Base-by-base conservation (phyloP, 2,113 vertebrate species). In the Paedocypris sp. region DNA sequence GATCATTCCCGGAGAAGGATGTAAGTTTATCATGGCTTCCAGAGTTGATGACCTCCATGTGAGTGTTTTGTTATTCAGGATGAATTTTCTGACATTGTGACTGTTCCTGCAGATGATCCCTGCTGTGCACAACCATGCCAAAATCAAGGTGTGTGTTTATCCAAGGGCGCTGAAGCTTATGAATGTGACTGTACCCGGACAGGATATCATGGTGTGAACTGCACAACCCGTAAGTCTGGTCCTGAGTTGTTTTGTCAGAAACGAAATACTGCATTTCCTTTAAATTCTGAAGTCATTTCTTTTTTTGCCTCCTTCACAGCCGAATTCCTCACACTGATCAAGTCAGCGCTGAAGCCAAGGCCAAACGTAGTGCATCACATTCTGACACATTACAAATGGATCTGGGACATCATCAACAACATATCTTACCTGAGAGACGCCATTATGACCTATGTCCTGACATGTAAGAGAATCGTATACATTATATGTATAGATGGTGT, bases 121-220 rank as follows among this genome's bases (percentile, higher is more conserved):
- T 99, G 94, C 77, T 99, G 95, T 74, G 91, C 89, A 10, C 78
- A 89, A 18, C 95, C 95, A 3, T 99, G 95, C 35, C 86, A 97
- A 82, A 97, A 99, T 83, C 79, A 73, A 65, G 94, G 92, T 1
- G 79, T 93, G 0, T 98, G 95, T 66, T 79, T 87, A 70, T 86
- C 84, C 0, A 8, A 69, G 1, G 90, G 88, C 3, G 31, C 80
- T 2, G 86, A 90, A 7, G 62, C 2, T 2, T 98, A 96, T 9
- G 87, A 89, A 53, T 98, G 95, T 13, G 95, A 99, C 52, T 99
- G 95, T 45, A 96, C 91, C 0, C 75, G 92, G 3, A 99, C 95
- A 0, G 95, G 95, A 1, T 98, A 49, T 69, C 84, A 87, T 1
- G 95, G 93, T 1, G 81, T 89, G 57, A 97, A 95, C 80, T 99